phyloP scores from a whole-genome alignment of 2,797 vertebrate species.

The Chelonia mydas region DNA sequence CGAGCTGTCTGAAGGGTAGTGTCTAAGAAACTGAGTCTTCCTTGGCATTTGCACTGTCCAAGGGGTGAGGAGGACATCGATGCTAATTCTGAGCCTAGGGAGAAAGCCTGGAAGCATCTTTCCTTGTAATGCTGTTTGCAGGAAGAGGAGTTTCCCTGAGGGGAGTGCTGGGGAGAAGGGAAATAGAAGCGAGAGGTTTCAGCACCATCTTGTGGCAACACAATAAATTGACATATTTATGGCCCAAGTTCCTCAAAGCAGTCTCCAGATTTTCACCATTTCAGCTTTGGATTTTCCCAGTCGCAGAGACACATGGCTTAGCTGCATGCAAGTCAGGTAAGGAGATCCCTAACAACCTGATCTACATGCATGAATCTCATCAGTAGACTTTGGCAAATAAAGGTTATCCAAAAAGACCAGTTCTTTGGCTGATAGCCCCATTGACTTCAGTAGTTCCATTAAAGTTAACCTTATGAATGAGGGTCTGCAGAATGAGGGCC shows the following conservation, averaged over 20 bases:
- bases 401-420: accelerated
- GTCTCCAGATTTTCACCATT: accelerated
- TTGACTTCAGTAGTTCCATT: background rate
- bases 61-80: background rate
- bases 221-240: background rate
- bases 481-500: background rate
- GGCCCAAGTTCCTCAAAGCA: background rate
- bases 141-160: background rate
- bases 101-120: background rate
- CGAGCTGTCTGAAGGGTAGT: too few relatives aligned
- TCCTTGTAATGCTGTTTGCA: background rate
- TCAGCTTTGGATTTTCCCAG: accelerated
- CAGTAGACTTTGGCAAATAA: accelerated
- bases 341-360: background rate
- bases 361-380: accelerated
- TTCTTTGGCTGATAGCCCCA: background rate
- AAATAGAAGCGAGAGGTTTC: background rate
- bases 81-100: background rate
- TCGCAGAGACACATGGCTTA: accelerated
- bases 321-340: background rate
- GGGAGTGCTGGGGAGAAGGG: background rate
- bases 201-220: slow-evolving; percentile 65
- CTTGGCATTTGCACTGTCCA: background rate
- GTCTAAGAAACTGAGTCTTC: background rate
- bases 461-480: background rate